Evolutionary conservation across 2,888 invertebrate genomes (phyloP), one percentile per base, ranked within the genome.

Genomic region (Drosophila ezoana): DNA sequence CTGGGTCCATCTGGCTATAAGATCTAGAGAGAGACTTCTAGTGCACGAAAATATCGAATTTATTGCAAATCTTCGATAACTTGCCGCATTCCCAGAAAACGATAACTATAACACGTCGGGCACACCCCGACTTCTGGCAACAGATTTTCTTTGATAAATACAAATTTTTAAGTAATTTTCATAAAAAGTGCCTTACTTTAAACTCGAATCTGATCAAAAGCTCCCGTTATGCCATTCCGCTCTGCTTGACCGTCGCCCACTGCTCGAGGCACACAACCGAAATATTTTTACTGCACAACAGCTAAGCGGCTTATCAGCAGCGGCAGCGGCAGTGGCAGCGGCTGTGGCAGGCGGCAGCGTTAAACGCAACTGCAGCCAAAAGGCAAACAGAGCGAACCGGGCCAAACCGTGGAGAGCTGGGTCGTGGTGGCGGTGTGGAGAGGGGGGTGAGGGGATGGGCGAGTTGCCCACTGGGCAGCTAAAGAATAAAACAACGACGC

Each of bases 281-380:
- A 75, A 80, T 81, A 78, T 80, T 83, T 78, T 72, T 64, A 75
- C 60, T 72, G 74, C 84, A 61, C 78, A 74, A 71, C 58, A 61
- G 81, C 53, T 84, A 81, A 82, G 85, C 81, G 67, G 81, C 81
- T 81, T 81, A 81, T 81, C 79, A 65, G 63, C 48, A 49, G 18
- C 48, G 10, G 32, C 54, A 18, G n/a, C n/a, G n/a, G n/a, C n/a
- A 47, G 5, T 33, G 18, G 16, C 43, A 33, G 32, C 57, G 32
- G 37, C 51, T 28, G 18, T 11, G 16, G 41, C 45, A 18, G 37
- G n/a, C 20, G 16, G 49, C 54, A 38, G 43, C 45, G 54, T 28
- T 28, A 28, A 69, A 69, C 57, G 64, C 64, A 76, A 76, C 51
- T 75, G 74, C 74, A 75, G 74, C 72, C 72, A 67, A 66, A 76